phyloP scores from a whole-genome alignment of 2,113 vertebrate genomes.

The Alosa alosa region DNA sequence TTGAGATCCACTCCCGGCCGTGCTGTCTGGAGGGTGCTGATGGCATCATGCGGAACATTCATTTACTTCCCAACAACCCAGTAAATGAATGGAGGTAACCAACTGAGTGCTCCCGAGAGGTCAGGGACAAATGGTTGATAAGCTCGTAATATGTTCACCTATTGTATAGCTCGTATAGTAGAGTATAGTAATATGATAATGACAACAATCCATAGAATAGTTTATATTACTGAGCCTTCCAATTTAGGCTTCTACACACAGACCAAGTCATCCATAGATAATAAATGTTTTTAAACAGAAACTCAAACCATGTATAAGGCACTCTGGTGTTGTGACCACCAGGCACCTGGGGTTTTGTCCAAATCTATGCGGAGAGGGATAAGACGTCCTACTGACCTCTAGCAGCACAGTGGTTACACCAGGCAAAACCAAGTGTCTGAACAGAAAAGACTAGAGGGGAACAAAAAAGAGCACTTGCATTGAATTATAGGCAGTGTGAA shows the following conservation, averaged over 20 bases:
- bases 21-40: conserved; percentile 41
- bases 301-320: not conserved
- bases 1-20: conserved; percentile 38
- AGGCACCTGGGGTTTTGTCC: not conserved
- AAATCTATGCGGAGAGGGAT: conserved; percentile 14
- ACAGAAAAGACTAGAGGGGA: not conserved
- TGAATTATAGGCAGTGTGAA: not conserved
- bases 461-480: conserved; percentile 9
- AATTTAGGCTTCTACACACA: not conserved
- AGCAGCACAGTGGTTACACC: conserved; percentile 32
- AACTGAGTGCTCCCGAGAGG: conserved; percentile 44
- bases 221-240: not conserved
- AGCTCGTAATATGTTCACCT: not conserved
- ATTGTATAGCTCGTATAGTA: not conserved
- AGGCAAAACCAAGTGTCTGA: conserved; percentile 20
- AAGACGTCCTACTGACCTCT: not conserved
- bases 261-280: conserved; percentile 16
- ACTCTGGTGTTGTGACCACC: not conserved
- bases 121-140: not conserved
- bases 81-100: conserved; percentile 50
- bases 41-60: conserved; percentile 49
- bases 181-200: no score
- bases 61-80: conserved; percentile 45
- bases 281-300: not conserved
- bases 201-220: conserved; percentile 20